phyloP scores from a whole-genome alignment of 64 coral and sea anemone genomes.

The Porites lutea region DNA sequence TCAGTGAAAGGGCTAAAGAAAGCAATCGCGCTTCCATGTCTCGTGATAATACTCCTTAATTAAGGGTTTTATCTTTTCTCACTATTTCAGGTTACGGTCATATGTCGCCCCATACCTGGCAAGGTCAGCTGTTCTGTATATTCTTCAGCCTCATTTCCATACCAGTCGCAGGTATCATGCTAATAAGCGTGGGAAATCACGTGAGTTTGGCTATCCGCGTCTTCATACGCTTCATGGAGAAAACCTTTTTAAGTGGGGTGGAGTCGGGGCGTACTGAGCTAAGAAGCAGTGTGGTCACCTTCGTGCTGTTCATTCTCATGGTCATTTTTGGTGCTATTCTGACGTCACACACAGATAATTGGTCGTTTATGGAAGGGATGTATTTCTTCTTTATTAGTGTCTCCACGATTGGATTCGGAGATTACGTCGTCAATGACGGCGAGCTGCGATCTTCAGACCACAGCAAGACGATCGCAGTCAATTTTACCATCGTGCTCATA shows the following conservation, averaged over 20 bases:
- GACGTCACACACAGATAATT: conserved; percentile 89
- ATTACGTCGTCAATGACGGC: conserved; percentile 94
- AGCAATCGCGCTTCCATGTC: too few relatives aligned
- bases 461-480: conserved; percentile 73
- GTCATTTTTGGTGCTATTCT: conserved; percentile 89
- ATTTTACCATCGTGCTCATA: conserved; percentile 87
- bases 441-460: conserved; percentile 63
- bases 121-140: conserved; percentile 96
- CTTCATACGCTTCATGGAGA: conserved; percentile 80
- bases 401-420: conserved; percentile 97
- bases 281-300: conserved; percentile 79
- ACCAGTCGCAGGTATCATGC: conserved; percentile 90
- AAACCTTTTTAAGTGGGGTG: conserved; percentile 60
- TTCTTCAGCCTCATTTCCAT: conserved; percentile 91
- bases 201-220: conserved; percentile 77
- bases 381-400: conserved; percentile 96
- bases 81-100: conserved; percentile 87
- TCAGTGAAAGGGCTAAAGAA: too few relatives aligned
- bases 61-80: neutral
- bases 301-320: conserved; percentile 90
- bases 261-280: conserved; percentile 53
- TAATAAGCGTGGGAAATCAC: conserved; percentile 88
- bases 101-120: conserved; percentile 88
- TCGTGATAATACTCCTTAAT: too few relatives aligned
- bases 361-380: conserved; percentile 88